A percentile compares a stretch with the other conserved stretches of the same genome.
These are phyloP conservation scores for Pandemis heparana DNA, from an alignment of 2,888 invertebrate species.

Conservation along the genomic window DNA sequence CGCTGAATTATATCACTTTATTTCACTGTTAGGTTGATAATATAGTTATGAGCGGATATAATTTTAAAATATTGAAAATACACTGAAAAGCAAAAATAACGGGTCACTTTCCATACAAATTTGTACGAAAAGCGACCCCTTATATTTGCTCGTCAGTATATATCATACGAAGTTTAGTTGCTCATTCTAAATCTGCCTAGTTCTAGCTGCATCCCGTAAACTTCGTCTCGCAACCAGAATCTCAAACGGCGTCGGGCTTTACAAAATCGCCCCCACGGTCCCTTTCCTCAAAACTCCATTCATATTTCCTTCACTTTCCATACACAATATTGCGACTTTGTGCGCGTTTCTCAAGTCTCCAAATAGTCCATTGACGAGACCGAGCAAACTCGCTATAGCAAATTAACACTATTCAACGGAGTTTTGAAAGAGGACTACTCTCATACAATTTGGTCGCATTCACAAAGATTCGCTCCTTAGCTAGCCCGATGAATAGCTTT, in stretches of 20 bases:
- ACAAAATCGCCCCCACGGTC: conserved; percentile 70
- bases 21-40: too few species aligned
- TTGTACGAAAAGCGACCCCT: too few species aligned
- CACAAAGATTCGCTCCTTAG: conserved; percentile 85
- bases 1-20: too few species aligned
- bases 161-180: background rate
- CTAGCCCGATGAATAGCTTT: conserved; percentile 78
- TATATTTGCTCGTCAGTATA: too few species aligned
- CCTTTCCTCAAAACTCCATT: conserved; percentile 70
- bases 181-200: conserved; percentile 1
- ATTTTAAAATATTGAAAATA: too few species aligned
- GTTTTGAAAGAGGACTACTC: conserved; percentile 85
- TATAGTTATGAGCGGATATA: too few species aligned
- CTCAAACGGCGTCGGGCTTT: conserved; percentile 50
- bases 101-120: too few species aligned
- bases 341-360: conserved; percentile 78
- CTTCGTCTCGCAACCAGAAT: conserved; percentile 29
- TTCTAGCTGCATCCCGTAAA: conserved; percentile 17
- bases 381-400: conserved; percentile 84
- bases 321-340: conserved; percentile 81
- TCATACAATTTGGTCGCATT: conserved; percentile 86
- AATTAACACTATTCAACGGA: conserved; percentile 85
- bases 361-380: conserved; percentile 83
- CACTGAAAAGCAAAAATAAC: too few species aligned
- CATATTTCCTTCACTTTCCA: conserved; percentile 83